Percentiles rank a stretch among this genome's conserved stretches.
These are phyloP conservation scores for Spea multiplicata DNA, from an alignment of 2,113 vertebrate genomes.

Conservation along the genomic window DNA sequence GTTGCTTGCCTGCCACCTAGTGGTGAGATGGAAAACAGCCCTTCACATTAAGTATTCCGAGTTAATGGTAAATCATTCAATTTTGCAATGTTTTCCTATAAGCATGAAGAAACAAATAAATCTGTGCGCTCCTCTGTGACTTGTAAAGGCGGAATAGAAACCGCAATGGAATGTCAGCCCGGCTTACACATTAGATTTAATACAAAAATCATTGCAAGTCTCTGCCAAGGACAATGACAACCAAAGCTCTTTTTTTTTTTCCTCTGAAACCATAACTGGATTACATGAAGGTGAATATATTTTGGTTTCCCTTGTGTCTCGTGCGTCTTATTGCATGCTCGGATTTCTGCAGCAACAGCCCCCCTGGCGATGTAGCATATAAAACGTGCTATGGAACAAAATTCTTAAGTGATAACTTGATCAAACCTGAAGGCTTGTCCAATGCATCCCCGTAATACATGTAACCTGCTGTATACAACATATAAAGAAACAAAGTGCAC, in stretches of 20 bases:
- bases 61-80: constrained; percentile 44
- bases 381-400: neutral
- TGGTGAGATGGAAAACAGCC: neutral
- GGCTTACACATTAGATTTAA: constrained; percentile 42
- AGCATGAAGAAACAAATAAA: constrained; percentile 46
- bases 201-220: constrained; percentile 41
- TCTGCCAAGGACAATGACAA: constrained; percentile 39
- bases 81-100: constrained; percentile 44
- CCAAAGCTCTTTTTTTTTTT: constrained; percentile 15
- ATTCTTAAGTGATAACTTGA: neutral
- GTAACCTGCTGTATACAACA: too few species aligned
- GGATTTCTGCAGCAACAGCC: constrained; percentile 10
- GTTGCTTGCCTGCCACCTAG: constrained; percentile 31
- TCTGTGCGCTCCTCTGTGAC: constrained; percentile 36
- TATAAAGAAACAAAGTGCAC: too few species aligned
- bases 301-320: constrained; percentile 31
- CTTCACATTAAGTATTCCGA: neutral
- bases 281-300: constrained; percentile 44
- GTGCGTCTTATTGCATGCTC: constrained; percentile 35
- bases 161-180: constrained; percentile 24
- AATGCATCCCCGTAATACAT: neutral
- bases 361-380: neutral
- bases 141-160: constrained; percentile 43
- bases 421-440: neutral
- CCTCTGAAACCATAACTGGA: constrained; percentile 32